These are phyloP conservation scores for Phyllotis vaccarum DNA, from an alignment of 2,797 vertebrate species.

Conservation along the genomic window DNA sequence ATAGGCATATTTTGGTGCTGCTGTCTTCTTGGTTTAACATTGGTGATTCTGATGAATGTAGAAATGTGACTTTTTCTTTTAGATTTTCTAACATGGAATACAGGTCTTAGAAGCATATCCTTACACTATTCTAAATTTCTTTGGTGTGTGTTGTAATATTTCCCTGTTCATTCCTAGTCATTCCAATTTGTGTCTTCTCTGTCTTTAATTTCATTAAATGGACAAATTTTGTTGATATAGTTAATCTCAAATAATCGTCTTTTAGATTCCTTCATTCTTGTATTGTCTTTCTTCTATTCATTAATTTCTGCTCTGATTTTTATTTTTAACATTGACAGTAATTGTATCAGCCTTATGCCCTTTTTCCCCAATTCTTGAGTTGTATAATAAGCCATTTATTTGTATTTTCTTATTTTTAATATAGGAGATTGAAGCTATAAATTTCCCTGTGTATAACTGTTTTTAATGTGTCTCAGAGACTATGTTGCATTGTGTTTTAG, in stretches of 20 bases:
- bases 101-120: neutral
- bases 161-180: neutral
- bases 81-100: neutral
- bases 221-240: neutral
- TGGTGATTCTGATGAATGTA: neutral
- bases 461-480: neutral
- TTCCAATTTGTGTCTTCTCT: neutral
- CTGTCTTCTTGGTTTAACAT: neutral
- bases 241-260: neutral
- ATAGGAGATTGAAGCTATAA: neutral
- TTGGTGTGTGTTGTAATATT: neutral
- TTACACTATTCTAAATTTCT: neutral
- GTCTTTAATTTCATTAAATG: neutral
- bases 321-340: neutral
- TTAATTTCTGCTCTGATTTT: neutral
- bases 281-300: neutral
- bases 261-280: neutral
- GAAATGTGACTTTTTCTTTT: neutral
- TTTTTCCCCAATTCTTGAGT: neutral
- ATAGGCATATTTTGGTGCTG: neutral
- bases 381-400: neutral
- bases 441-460: neutral
- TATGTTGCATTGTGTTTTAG: neutral
- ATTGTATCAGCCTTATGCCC: neutral
- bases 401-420: neutral